phyloP scores from a whole-genome alignment of 2,888 invertebrate genomes.

The Sinelater perroti region DNA sequence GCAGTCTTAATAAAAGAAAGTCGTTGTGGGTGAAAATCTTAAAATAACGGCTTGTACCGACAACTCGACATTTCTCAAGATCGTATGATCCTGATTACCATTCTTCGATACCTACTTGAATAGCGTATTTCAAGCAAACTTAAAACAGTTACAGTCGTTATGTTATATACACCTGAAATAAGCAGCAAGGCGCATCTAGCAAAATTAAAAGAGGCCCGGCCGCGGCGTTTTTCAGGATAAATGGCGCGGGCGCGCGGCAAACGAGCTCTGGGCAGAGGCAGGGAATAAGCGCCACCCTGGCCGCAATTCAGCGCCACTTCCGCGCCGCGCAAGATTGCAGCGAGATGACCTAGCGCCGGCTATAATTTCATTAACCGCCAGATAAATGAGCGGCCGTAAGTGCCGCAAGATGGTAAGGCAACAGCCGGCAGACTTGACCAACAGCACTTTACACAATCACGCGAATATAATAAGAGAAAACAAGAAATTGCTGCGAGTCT shows the following conservation, averaged over 20 bases:
- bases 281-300: constrained; percentile 45
- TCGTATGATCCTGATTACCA: no score
- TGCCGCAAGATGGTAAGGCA: constrained; percentile 48
- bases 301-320: constrained; percentile 49
- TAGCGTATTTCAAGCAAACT: no score
- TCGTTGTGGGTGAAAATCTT: no score
- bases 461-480: constrained; percentile 53
- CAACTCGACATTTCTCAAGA: no score
- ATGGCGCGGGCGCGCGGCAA: constrained; percentile 45
- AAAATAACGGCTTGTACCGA: no score
- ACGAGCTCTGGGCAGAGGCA: constrained; percentile 48
- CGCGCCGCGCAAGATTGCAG: constrained; percentile 52
- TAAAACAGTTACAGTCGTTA: no score
- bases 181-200: no score
- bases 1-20: no score
- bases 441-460: constrained; percentile 50
- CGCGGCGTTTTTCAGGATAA: constrained; percentile 33
- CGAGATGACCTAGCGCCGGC: constrained; percentile 58
- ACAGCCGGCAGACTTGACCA: constrained; percentile 52
- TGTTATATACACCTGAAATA: no score
- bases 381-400: constrained; percentile 64
- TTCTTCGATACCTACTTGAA: no score
- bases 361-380: constrained; percentile 68
- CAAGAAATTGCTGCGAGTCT: constrained; percentile 43
- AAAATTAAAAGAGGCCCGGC: no score